Conservation (phyloP, 2,797 vertebrate genomes). For the Microctenopoma steveboyesi region DNA sequence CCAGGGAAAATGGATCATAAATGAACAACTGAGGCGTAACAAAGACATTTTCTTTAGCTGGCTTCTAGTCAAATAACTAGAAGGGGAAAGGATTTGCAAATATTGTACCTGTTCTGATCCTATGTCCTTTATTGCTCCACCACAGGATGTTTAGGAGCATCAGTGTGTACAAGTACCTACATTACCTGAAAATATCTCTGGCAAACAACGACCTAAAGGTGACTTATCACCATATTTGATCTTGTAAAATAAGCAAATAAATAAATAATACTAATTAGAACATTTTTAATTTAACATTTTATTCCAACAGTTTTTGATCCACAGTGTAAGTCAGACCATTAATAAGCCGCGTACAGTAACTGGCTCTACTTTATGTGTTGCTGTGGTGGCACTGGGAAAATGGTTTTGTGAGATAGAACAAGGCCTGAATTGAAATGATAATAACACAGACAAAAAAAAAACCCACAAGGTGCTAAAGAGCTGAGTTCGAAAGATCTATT, state of each 20-base stretch:
- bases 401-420: neutral
- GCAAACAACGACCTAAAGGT: neutral
- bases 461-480: no score
- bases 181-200: neutral
- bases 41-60: constrained; percentile 30
- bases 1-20: constrained; percentile 24
- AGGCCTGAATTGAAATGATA: neutral
- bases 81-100: constrained; percentile 6
- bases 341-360: neutral
- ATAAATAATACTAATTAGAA: neutral
- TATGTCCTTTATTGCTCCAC: neutral
- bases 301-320: neutral
- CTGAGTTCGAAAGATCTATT: neutral
- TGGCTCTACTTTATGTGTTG: neutral
- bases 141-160: neutral
- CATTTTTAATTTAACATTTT: neutral
- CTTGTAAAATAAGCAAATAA: neutral
- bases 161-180: neutral
- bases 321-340: neutral
- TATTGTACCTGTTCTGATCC: neutral
- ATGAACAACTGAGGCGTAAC: constrained; percentile 22
- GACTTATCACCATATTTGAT: neutral
- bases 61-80: constrained; percentile 16
- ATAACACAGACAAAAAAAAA: neutral
- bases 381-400: neutral